Evolutionary conservation across 2,888 invertebrate species (phyloP).

Genomic region (Cephus runcator): DNA sequence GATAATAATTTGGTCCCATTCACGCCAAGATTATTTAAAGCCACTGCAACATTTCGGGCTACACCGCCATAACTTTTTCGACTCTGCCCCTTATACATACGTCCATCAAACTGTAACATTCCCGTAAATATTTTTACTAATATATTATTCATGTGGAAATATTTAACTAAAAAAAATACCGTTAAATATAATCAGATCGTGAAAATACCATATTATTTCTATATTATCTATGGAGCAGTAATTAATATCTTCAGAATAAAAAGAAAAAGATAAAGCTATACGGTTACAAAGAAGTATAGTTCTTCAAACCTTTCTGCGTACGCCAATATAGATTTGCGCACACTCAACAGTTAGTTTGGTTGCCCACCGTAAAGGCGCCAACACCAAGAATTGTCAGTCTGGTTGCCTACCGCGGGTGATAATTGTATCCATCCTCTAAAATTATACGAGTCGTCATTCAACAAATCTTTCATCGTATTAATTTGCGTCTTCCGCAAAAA

Average conservation of each 20-base stretch:
- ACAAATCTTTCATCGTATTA: conserved; percentile 3
- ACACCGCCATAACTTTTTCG: conserved; percentile 87
- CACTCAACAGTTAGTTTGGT: conserved; percentile 28
- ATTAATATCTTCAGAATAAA: not conserved
- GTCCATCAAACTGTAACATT: conserved; percentile 78
- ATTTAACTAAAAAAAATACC: not conserved
- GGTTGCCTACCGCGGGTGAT: conserved; percentile 50
- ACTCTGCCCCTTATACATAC: conserved; percentile 77
- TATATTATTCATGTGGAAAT: not conserved
- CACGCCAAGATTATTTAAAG: conserved; percentile 78
- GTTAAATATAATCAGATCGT: not conserved
- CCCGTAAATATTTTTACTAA: not conserved
- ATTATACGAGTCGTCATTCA: conserved; percentile 8
- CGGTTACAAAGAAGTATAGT: not conserved
- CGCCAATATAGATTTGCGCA: conserved; percentile 25
- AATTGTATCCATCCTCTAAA: conserved; percentile 30
- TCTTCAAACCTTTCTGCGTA: not conserved
- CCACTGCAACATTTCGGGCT: conserved; percentile 91
- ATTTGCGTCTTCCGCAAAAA: conserved; percentile 13
- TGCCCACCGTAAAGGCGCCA: conserved; percentile 40
- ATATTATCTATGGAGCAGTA: not conserved
- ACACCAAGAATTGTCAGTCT: conserved; percentile 44
- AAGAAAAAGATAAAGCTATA: not conserved
- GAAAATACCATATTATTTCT: not conserved
- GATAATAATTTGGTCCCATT: conserved; percentile 55